Percentiles rank a stretch among this genome's conserved stretches.
Evolutionary conservation across 64 coral and sea anemone species (phyloP).

Genomic region (Actinia equina): DNA sequence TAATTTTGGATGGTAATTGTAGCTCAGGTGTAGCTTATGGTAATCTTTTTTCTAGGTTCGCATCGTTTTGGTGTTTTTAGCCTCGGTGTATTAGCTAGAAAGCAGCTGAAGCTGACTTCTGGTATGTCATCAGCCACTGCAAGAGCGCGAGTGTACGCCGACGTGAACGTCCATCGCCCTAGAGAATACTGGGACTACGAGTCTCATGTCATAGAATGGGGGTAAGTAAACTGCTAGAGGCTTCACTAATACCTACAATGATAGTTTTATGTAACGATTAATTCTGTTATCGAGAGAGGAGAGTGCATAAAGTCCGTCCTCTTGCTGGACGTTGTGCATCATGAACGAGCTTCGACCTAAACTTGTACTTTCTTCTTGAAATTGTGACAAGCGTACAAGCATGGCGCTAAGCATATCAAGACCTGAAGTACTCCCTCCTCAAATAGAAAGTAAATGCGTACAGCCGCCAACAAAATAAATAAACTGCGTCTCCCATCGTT

Average conservation of each 20-base stretch:
- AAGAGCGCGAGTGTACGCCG: slow-evolving; percentile 91
- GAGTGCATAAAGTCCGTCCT: background rate
- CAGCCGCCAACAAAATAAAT: background rate
- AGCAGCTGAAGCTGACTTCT: slow-evolving; percentile 3
- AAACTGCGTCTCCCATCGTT: background rate
- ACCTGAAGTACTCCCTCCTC: background rate
- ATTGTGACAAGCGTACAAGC: background rate
- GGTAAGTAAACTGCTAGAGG: slow-evolving; percentile 36
- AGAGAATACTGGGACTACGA: slow-evolving; percentile 99
- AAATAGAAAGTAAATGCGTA: slow-evolving; percentile 12
- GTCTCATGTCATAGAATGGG: slow-evolving; percentile 99
- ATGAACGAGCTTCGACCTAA: background rate
- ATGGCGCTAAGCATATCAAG: background rate
- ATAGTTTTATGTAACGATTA: background rate
- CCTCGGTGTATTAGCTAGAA: slow-evolving; percentile 18
- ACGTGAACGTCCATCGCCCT: slow-evolving; percentile 96
- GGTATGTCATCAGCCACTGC: slow-evolving; percentile 54
- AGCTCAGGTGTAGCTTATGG: background rate
- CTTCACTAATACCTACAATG: background rate
- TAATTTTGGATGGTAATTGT: background rate
- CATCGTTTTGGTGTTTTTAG: background rate
- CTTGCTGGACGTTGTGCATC: background rate
- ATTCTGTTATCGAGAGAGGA: background rate
- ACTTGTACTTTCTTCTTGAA: slow-evolving; percentile 1
- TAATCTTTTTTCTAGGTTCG: background rate